Percentiles rank a stretch among this genome's conserved stretches.
Evolutionary conservation across 2,888 invertebrate species (phyloP).

Genomic region (Diloba caeruleocephala): DNA sequence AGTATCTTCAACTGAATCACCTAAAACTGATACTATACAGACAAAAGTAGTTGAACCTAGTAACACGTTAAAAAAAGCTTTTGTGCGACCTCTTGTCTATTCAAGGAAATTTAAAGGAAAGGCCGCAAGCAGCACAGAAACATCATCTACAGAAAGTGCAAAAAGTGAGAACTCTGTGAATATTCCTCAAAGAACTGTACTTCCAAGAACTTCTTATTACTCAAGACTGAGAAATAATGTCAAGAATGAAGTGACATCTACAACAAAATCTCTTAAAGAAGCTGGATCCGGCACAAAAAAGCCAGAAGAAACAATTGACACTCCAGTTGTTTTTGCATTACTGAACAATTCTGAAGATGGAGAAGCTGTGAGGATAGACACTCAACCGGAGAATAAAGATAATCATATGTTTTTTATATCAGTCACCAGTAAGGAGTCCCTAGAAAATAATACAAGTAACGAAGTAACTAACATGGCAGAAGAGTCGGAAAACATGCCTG

Average conservation of each 20-base stretch:
- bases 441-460: constrained; percentile 69
- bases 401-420: constrained; percentile 72
- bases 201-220: constrained; percentile 80
- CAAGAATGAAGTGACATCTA: constrained; percentile 56
- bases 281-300: constrained; percentile 63
- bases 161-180: constrained; percentile 48
- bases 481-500: constrained; percentile 66
- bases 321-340: constrained; percentile 76
- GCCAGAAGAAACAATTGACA: constrained; percentile 66
- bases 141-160: constrained; percentile 44
- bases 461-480: constrained; percentile 64
- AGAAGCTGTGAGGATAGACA: constrained; percentile 42
- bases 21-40: constrained; percentile 62
- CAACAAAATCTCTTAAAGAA: constrained; percentile 54
- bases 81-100: constrained; percentile 69
- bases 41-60: constrained; percentile 63
- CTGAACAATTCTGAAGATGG: constrained; percentile 65
- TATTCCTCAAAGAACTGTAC: constrained; percentile 54
- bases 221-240: constrained; percentile 69
- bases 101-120: constrained; percentile 68
- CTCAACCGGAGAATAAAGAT: constrained; percentile 54
- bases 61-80: constrained; percentile 66
- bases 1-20: constrained; percentile 64
- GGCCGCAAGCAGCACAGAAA: constrained; percentile 60
- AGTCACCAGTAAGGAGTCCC: constrained; percentile 77